Base-by-base conservation (phyloP, 2,888 invertebrate species). In the Stegana nigrithorax region DNA sequence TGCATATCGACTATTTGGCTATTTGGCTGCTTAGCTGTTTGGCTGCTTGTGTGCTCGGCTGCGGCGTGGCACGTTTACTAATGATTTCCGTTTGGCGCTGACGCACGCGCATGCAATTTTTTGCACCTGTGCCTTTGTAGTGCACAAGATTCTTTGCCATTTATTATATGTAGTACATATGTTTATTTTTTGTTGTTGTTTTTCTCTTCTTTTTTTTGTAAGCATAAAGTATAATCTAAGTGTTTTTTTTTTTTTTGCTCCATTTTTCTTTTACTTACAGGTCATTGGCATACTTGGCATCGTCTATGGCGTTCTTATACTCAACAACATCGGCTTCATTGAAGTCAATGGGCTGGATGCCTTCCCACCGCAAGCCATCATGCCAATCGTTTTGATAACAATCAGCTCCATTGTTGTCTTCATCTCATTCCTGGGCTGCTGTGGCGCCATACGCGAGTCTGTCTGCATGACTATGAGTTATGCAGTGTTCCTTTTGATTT, bases 391-490 rank as follows among this genome's bases (percentile, higher is more conserved):
- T 42, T 87, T 92, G 73, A 91, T 93, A 66, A 85, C 91, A 61
- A 84, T 93, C 66, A 92, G 93, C 12, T 87, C 89, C 10, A 81
- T 93, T 60, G 90, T 93, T 69, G 92, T 95, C 79, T 85, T 94
- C 73, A 91, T 95, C 69, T 92, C 94, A 2, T 95, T 95, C 88
- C 91, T 95, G 82, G 96, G 95, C 68, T 96, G 96, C 86, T 95
- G 95, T 82, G 96, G 96, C 45, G 95, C 96, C 12, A 90, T 93
- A 71, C 90, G 93, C 70, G 95, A 96, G 86, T 95, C 93, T 80
- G 92, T 94, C 81, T 94, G 94, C 88, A 93, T 95, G 92, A 90
- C 93, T 60, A 89, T 93, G 85, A 92, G 92, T 71, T 93, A 92
- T 85, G 89, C 93, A 4, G 88, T 92, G 70, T 89, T 91, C 83